Evolutionary conservation across 2,113 vertebrate species (phyloP), one percentile per base, ranked within the genome.

Genomic region (Brachyhypopomus gauderio): DNA sequence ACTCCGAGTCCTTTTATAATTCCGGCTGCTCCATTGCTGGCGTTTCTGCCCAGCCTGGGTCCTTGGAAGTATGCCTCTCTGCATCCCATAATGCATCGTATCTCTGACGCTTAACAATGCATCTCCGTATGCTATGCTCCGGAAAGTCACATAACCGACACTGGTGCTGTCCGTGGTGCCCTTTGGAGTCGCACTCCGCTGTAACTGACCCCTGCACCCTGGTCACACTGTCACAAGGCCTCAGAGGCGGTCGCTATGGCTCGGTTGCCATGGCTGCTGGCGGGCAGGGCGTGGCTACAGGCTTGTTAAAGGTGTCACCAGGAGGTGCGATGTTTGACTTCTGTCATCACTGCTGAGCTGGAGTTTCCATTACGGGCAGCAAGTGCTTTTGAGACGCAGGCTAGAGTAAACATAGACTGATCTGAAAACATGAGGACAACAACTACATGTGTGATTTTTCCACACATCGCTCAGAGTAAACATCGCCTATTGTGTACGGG

Each of bases 331-430:
- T 14, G 11, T 45, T 45, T 64, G 66, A 52, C 45, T 69, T 36
- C 25, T 76, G 17, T 58, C 70, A 77, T 80, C 73, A 66, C 12
- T 19, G 16, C 20, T 67, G 20, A 59, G 62, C 48, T 45, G 45
- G 45, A 14, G 38, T 74, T 83, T 83, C 76, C 76, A 69, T 78
- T 36, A 63, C 34, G 64, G 27, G 69, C 30, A 45, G 36, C 3
- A 27, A 52, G 55, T 58, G 56, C 78, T 45, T 64, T 75, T 73
- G 55, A 20, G 72, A 75, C 41, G 66, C 17, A 27, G 22, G 22
- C 69, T 48, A 67, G 4, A 76, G 38, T 59, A 81, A 52, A 72
- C 34, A 76, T 63, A 63, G 22, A 64, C 36, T 64, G 36, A 45
- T 19, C 12, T 23, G 20, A 64, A 64, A 64, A 19, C 22, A 76